Evolutionary conservation across 2,888 invertebrate species (phyloP).

Genomic region (Eupithecia vulgata): DNA sequence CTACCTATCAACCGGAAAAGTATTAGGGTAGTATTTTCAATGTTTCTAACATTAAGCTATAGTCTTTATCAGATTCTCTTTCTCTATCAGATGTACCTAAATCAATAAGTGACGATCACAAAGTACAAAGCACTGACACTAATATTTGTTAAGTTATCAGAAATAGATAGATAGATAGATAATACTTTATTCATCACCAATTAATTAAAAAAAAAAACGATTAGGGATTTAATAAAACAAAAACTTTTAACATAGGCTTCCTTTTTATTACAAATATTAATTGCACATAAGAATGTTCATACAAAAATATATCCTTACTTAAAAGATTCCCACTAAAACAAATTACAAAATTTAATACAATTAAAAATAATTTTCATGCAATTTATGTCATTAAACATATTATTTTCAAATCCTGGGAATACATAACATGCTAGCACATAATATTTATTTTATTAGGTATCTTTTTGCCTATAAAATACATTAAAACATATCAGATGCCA

Average conservation of each 20-base stretch:
- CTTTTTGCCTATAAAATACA: conserved; percentile 5
- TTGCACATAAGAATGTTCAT: conserved; percentile 82
- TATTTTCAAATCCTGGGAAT: conserved; percentile 3
- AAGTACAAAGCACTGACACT: background rate
- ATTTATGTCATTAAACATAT: conserved; percentile 9
- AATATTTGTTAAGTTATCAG: background rate
- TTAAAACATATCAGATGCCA: conserved; percentile 68
- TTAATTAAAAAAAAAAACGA: too few relatives aligned
- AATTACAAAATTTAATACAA: conserved; percentile 72
- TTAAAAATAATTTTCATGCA: conserved; percentile 37
- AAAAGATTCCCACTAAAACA: conserved; percentile 78
- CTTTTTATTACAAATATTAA: conserved; percentile 82
- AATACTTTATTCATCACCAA: too few relatives aligned
- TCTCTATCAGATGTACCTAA: background rate
- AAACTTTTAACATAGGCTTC: conserved; percentile 68
- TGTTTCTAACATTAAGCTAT: background rate
- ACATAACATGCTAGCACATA: background rate
- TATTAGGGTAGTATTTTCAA: background rate
- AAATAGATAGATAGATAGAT: too few relatives aligned
- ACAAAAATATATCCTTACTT: conserved; percentile 83
- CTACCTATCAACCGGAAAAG: background rate
- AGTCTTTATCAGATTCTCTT: background rate
- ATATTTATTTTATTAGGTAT: conserved; percentile 14
- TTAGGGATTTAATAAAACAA: conserved; percentile 47
- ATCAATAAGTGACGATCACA: background rate